Evolutionary conservation across 2,797 vertebrate species (phyloP).

Genomic region (Gymnothorax reevesii): DNA sequence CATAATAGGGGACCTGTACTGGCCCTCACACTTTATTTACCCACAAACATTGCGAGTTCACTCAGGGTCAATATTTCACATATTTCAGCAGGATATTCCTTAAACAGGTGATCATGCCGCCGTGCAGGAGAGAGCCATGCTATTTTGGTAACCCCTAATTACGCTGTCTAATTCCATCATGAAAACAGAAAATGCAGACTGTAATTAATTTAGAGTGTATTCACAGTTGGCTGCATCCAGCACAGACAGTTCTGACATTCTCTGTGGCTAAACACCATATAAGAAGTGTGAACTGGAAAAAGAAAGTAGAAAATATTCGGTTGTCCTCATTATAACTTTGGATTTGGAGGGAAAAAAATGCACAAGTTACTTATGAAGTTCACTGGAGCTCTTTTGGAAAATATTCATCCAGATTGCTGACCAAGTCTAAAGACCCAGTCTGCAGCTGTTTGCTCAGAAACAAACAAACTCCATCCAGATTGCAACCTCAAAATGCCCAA

Average conservation of each 20-base stretch:
- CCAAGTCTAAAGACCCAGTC: background rate
- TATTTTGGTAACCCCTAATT: background rate
- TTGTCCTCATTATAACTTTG: background rate
- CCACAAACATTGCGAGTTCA: background rate
- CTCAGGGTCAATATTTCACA: background rate
- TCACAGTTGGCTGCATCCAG: background rate
- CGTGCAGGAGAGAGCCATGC: background rate
- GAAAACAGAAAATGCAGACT: background rate
- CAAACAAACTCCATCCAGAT: conserved; percentile 14
- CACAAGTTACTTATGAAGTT: background rate
- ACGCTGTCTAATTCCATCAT: background rate
- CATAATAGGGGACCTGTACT: too few relatives aligned
- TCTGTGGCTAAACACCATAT: background rate
- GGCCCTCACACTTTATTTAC: too few relatives aligned
- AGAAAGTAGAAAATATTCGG: background rate
- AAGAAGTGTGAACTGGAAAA: background rate
- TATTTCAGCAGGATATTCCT: background rate
- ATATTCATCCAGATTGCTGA: conserved; percentile 13
- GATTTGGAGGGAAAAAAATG: background rate
- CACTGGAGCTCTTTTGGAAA: background rate
- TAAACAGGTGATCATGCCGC: background rate
- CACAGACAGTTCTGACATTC: background rate
- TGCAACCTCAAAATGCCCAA: conserved; percentile 16
- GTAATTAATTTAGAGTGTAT: background rate
- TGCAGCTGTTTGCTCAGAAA: conserved; percentile 5